Conservation (phyloP, 2,888 invertebrate genomes). For the Herminia tarsipennalis region DNA sequence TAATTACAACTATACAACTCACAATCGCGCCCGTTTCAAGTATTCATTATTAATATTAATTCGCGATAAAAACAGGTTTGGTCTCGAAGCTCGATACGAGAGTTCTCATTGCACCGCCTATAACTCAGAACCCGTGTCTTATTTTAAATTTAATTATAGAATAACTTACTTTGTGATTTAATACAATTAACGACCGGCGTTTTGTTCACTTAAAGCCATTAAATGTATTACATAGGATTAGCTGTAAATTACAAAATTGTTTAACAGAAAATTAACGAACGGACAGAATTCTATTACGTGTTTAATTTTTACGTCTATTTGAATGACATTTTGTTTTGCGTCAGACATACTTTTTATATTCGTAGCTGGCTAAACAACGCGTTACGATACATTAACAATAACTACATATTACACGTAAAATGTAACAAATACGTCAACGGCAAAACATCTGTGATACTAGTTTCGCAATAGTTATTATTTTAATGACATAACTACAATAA, state of each 20-base stretch:
- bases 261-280: conserved; percentile 8
- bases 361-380: conserved; percentile 8
- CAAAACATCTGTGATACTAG: conserved; percentile 36
- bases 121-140: conserved; percentile 55
- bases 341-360: conserved; percentile 1
- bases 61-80: conserved; percentile 76
- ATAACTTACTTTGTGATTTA: conserved; percentile 48
- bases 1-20: conserved; percentile 80
- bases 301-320: neutral
- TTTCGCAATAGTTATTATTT: conserved; percentile 44
- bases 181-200: conserved; percentile 35
- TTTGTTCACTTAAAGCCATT: conserved; percentile 24
- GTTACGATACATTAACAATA: conserved; percentile 15
- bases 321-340: conserved; percentile 1
- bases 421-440: conserved; percentile 19
- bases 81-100: conserved; percentile 52
- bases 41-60: conserved; percentile 82
- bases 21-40: conserved; percentile 78
- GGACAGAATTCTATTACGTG: neutral
- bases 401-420: conserved; percentile 6
- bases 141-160: conserved; percentile 55
- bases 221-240: conserved; percentile 8
- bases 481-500: conserved; percentile 53
- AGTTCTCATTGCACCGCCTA: conserved; percentile 44
- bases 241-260: conserved; percentile 22